Evolutionary conservation across 2,113 vertebrate genomes (phyloP).

Genomic region (Boleophthalmus pectinirostris): DNA sequence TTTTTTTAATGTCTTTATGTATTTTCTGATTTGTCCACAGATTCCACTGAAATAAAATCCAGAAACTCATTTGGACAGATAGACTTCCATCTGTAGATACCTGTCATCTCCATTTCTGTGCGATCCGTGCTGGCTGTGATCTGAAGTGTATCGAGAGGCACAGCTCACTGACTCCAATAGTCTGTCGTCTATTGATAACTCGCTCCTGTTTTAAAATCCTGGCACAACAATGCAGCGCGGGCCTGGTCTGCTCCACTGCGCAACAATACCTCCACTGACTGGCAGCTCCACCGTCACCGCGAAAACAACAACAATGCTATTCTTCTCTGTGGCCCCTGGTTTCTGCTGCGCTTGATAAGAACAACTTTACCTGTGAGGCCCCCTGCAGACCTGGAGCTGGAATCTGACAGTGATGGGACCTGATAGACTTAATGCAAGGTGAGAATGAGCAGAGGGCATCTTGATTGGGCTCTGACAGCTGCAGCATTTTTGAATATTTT

Average conservation of each 20-base stretch:
- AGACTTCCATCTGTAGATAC: slow-evolving; percentile 57
- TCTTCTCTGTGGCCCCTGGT: slow-evolving; percentile 47
- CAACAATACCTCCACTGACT: slow-evolving; percentile 77
- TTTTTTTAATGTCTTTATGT: neutral
- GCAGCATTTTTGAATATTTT: neutral
- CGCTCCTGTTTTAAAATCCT: slow-evolving; percentile 77
- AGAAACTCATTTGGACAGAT: slow-evolving; percentile 29
- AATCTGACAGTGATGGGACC: neutral
- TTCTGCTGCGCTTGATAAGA: slow-evolving; percentile 68
- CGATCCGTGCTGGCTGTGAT: slow-evolving; percentile 64
- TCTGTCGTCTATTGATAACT: slow-evolving; percentile 82
- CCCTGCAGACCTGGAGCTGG: neutral
- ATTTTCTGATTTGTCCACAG: neutral
- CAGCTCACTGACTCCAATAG: slow-evolving; percentile 74
- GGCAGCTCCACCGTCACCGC: slow-evolving; percentile 69
- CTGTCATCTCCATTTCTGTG: slow-evolving; percentile 65
- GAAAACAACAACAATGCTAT: slow-evolving; percentile 71
- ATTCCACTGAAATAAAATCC: slow-evolving; percentile 28
- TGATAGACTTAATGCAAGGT: neutral
- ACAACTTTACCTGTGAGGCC: slow-evolving; percentile 43
- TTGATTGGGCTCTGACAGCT: neutral
- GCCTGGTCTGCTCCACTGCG: slow-evolving; percentile 75
- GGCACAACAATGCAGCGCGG: slow-evolving; percentile 73
- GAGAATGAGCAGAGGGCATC: neutral
- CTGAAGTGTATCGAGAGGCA: slow-evolving; percentile 76